Evolutionary conservation across 1,140 invertebrate genomes (phyloP), one percentile per base, ranked within the genome.

Genomic region (Drosophila kanapiae): DNA sequence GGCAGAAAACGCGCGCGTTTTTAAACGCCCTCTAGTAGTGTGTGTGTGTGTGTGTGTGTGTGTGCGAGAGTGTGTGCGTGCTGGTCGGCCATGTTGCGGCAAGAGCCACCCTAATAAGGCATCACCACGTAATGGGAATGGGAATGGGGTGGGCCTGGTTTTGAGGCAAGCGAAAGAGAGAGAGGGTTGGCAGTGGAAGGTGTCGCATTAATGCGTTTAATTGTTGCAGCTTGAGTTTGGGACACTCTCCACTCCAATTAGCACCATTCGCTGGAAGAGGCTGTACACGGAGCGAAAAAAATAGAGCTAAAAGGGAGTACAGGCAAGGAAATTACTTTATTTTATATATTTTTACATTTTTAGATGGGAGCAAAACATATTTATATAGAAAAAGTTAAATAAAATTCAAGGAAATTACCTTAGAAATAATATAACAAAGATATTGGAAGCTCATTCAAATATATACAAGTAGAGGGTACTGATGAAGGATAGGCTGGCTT

Each of bases 151-250:
- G 71, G 70, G 29, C 72, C 35, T n/a, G 6, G 38, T 38, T 38
- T 38, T 13, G 37, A 6, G 31, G 31, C 31, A 6, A 4, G 16
- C 2, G 29, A 7, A 43, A 10, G 4, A 13, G 35, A 13, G 35
- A 33, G 49, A 69, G 69, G 69, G 38, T 38, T 43, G 71, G 57
- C 38, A 58, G 62, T 37, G 70, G 59, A 68, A 85, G 82, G 82
- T 85, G 82, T 85, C 59, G 82, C 75, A 38, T 68, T 82, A 86
- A 86, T 86, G 79, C 82, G 79, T 87, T 86, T 87, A 86, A 86
- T 87, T 86, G 80, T 75, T 75, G 78, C 71, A 80, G 54, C 59
- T 82, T 58, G 72, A 71, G 65, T 62, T 54, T 60, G 58, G 70
- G 56, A 49, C 58, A 88, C 67, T 67, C 62, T 49, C 59, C 74